Conservation (phyloP, 2,797 vertebrate species). For the Huso huso region DNA sequence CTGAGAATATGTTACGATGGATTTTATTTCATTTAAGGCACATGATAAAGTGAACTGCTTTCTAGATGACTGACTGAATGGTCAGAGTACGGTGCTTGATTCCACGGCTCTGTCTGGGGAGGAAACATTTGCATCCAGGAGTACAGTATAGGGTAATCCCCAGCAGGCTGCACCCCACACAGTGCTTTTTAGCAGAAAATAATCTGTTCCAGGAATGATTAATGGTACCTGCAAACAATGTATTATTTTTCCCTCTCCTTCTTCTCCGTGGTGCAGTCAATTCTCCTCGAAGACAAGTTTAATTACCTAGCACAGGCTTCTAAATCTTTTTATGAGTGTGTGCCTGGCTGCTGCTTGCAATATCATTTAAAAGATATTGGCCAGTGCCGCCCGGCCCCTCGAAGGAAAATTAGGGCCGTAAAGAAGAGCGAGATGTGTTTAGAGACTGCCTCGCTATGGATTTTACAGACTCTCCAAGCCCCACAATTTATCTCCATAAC, state of each 20-base stretch:
- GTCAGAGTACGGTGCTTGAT: too few species aligned
- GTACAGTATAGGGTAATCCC: too few species aligned
- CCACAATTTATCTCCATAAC: not conserved
- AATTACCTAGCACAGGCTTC: slow-evolving; percentile 5
- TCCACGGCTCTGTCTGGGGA: too few species aligned
- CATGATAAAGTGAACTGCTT: too few species aligned
- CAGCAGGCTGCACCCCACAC: too few species aligned
- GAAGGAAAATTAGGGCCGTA: slow-evolving; percentile 5
- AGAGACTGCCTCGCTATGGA: slow-evolving; percentile 4
- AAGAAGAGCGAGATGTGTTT: not conserved
- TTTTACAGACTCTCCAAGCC: not conserved
- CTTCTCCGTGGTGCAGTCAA: not conserved
- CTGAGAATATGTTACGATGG: too few species aligned
- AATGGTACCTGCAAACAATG: slow-evolving; percentile 6
- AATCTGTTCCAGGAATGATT: slow-evolving; percentile 5
- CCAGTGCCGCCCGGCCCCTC: not conserved
- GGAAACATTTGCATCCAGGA: too few species aligned
- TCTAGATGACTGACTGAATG: too few species aligned
- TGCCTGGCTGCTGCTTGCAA: not conserved
- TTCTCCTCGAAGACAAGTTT: slow-evolving; percentile 9
- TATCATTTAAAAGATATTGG: slow-evolving; percentile 11
- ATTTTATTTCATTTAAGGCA: too few species aligned
- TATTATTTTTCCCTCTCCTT: slow-evolving; percentile 7
- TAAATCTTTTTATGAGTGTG: slow-evolving; percentile 8
- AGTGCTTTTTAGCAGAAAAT: not conserved